These are phyloP conservation scores for Hyperoodon ampullatus DNA, from an alignment of 2,113 vertebrate genomes.

Conservation along the genomic window DNA sequence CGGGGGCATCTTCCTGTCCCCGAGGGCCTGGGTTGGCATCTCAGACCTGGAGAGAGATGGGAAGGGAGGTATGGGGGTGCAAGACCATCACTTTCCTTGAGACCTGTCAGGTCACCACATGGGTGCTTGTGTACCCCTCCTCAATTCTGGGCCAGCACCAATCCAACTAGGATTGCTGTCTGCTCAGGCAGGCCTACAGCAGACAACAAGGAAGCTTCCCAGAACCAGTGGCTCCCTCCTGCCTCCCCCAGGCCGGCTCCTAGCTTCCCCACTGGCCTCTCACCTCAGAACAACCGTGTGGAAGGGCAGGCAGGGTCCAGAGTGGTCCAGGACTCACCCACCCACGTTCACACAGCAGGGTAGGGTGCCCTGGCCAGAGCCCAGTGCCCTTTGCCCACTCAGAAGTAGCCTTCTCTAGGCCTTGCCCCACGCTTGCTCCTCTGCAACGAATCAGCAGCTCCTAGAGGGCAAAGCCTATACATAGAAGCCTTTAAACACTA, in stretches of 20 bases:
- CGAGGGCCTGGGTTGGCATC: background rate
- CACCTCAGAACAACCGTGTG: background rate
- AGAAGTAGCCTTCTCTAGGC: background rate
- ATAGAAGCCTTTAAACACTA: slow-evolving; percentile 74
- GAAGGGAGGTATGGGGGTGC: background rate
- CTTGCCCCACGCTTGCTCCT: background rate
- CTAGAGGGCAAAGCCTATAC: slow-evolving; percentile 53
- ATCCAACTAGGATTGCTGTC: background rate
- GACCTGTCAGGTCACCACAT: background rate
- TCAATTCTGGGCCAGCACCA: background rate
- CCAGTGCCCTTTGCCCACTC: background rate
- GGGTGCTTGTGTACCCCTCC: background rate
- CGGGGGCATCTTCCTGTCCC: background rate
- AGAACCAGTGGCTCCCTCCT: background rate
- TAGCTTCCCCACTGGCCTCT: background rate
- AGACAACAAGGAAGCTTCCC: background rate
- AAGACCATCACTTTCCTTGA: background rate
- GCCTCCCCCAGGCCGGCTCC: background rate
- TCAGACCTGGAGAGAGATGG: background rate
- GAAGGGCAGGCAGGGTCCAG: background rate
- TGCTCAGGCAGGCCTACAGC: background rate
- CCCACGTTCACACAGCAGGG: background rate
- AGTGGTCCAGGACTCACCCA: background rate
- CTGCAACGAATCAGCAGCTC: background rate
- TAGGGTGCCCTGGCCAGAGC: background rate